phyloP scores from a whole-genome alignment of 2,888 invertebrate genomes.

The Sabatieria punctata region DNA sequence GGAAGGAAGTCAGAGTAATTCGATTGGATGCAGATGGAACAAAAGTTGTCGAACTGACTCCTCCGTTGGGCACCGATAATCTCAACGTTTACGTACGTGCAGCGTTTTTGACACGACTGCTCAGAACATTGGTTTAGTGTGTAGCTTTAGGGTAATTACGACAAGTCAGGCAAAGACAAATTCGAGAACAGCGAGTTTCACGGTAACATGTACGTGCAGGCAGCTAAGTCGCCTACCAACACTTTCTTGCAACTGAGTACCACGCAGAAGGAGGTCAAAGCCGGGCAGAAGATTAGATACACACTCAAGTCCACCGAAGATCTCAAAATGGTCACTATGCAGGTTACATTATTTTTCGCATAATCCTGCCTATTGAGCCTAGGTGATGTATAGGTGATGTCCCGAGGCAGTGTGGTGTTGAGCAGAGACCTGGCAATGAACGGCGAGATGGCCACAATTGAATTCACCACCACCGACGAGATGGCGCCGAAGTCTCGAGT shows the following conservation, averaged over 20 bases:
- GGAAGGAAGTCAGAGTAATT: constrained; percentile 13
- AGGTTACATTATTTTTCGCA: too few relatives aligned
- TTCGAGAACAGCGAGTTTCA: constrained; percentile 23
- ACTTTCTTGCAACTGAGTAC: constrained; percentile 26
- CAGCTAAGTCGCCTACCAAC: constrained; percentile 23
- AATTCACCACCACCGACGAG: constrained; percentile 46
- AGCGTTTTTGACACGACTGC: too few relatives aligned
- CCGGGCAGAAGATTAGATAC: constrained; percentile 15
- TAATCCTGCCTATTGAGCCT: too few relatives aligned
- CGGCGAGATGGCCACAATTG: constrained; percentile 35
- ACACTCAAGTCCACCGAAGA: constrained; percentile 23
- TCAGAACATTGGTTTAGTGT: too few relatives aligned
- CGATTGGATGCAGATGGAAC: constrained; percentile 30
- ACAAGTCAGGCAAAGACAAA: constrained; percentile 20
- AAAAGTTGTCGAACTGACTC: constrained; percentile 19
- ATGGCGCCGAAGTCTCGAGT: constrained; percentile 55
- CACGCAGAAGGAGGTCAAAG: constrained; percentile 25
- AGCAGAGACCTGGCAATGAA: constrained; percentile 52
- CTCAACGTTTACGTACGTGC: too few relatives aligned
- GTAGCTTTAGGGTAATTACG: constrained; percentile 19
- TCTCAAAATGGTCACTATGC: constrained; percentile 21
- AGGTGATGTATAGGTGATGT: constrained; percentile 58
- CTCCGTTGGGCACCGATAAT: constrained; percentile 25
- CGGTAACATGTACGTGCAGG: constrained; percentile 22
- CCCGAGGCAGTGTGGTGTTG: constrained; percentile 62